phyloP scores from a whole-genome alignment of 2,888 invertebrate species.

The Cheiracanthium punctorium region DNA sequence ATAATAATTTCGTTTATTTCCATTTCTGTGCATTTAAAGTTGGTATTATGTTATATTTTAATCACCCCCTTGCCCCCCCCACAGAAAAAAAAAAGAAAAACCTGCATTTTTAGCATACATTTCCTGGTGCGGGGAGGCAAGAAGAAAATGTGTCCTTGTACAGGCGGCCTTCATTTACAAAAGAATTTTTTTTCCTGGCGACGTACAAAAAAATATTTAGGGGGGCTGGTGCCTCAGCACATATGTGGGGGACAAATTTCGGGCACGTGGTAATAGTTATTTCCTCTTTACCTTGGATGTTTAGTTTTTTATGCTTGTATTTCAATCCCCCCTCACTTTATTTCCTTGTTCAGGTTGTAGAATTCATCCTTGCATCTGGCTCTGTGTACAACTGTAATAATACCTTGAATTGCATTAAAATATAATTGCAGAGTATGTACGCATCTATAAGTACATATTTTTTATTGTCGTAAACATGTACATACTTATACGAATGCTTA shows the following conservation, averaged over 20 bases:
- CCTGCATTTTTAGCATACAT: not conserved
- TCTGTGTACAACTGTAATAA: too few relatives aligned
- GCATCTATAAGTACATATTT: too few relatives aligned
- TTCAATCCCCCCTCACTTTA: not conserved
- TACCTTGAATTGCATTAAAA: too few relatives aligned
- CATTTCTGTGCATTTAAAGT: too few relatives aligned
- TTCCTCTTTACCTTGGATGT: conserved; percentile 12
- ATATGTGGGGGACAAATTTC: not conserved
- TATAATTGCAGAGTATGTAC: too few relatives aligned
- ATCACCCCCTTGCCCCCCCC: too few relatives aligned
- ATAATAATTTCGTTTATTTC: too few relatives aligned
- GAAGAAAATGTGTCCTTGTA: not conserved
- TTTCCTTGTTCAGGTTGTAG: not conserved
- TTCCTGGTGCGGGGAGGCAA: not conserved
- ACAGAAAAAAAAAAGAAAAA: too few relatives aligned
- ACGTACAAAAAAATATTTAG: not conserved
- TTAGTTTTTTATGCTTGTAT: not conserved
- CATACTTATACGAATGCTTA: too few relatives aligned
- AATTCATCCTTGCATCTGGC: not conserved
- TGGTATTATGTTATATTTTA: too few relatives aligned
- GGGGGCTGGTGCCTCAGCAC: not conserved
- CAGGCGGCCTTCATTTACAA: not conserved
- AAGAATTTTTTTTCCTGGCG: not conserved
- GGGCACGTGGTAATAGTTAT: not conserved
- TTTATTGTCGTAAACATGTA: too few relatives aligned